phyloP scores from a whole-genome alignment of 2,888 invertebrate species.

The Thera obeliscata region DNA sequence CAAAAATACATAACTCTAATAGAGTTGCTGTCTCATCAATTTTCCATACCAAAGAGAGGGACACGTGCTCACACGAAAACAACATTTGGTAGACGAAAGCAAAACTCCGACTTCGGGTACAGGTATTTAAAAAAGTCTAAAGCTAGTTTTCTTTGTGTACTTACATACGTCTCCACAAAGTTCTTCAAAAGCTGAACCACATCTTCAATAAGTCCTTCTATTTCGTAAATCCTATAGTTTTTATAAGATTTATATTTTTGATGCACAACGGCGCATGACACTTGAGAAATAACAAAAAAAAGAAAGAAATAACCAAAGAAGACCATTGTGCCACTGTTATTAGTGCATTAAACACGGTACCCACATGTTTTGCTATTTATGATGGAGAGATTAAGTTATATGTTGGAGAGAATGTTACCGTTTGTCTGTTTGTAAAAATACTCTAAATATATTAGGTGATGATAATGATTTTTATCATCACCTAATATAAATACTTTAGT shows the following conservation, averaged over 20 bases:
- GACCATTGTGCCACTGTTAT: conserved; percentile 13
- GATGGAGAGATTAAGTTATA: conserved; percentile 6
- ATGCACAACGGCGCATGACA: background rate
- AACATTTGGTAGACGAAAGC: too few relatives aligned
- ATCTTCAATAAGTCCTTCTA: conserved; percentile 21
- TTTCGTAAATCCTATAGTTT: conserved; percentile 25
- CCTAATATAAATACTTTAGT: too few relatives aligned
- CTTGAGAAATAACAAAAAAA: conserved; percentile 19
- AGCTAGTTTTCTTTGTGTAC: background rate
- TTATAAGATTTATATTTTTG: conserved; percentile 23
- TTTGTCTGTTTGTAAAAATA: conserved; percentile 4
- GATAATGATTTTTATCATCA: too few relatives aligned
- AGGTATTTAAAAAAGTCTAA: too few relatives aligned
- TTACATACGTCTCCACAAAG: conserved; percentile 15
- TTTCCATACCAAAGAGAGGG: too few relatives aligned
- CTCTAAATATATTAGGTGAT: background rate
- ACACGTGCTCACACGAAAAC: too few relatives aligned
- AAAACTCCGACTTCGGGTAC: too few relatives aligned
- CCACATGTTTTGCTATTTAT: conserved; percentile 23
- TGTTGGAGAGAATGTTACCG: background rate
- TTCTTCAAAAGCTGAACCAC: conserved; percentile 5
- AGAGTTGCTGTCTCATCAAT: too few relatives aligned
- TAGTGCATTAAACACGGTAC: conserved; percentile 2
- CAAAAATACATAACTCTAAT: too few relatives aligned
- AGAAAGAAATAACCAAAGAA: conserved; percentile 10